Conservation (phyloP, 2,888 invertebrate genomes). For the Octonoba sinensis region DNA sequence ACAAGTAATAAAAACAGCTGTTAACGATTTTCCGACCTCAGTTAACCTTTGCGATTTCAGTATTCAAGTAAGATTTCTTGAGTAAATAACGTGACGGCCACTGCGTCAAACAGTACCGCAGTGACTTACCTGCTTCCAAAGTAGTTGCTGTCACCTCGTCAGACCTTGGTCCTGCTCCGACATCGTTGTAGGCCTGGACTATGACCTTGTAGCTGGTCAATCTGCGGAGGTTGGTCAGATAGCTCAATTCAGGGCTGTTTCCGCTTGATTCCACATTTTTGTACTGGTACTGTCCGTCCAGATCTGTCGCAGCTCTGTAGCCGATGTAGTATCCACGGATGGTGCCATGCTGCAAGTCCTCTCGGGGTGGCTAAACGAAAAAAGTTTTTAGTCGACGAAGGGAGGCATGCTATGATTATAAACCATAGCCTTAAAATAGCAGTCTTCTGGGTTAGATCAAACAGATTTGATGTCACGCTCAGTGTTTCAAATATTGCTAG, state of each 20-base stretch:
- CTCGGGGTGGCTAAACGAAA: constrained; percentile 69
- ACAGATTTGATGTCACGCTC: too few species aligned
- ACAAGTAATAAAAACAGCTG: too few species aligned
- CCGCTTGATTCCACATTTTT: constrained; percentile 65
- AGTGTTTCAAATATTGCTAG: too few species aligned
- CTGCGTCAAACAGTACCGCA: too few species aligned
- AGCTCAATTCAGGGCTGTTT: constrained; percentile 36
- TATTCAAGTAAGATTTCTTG: too few species aligned
- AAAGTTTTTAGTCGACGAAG: too few species aligned
- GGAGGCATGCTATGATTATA: too few species aligned
- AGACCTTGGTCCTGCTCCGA: constrained; percentile 63
- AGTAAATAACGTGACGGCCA: too few species aligned
- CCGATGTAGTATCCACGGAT: constrained; percentile 72
- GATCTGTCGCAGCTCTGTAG: constrained; percentile 67
- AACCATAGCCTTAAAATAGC: too few species aligned
- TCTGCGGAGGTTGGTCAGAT: constrained; percentile 59
- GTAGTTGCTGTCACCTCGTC: constrained; percentile 61
- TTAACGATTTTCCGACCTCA: too few species aligned
- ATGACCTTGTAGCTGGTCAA: constrained; percentile 57
- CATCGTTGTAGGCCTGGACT: constrained; percentile 63
- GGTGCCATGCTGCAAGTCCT: constrained; percentile 69
- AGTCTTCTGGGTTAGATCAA: too few species aligned
- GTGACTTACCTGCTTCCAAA: constrained; percentile 59
- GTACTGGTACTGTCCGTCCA: constrained; percentile 65
- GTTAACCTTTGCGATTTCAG: too few species aligned